Evolutionary conservation across 2,797 vertebrate genomes (phyloP), one percentile per base, ranked within the genome.

Genomic region (Sebastiscus tertius): DNA sequence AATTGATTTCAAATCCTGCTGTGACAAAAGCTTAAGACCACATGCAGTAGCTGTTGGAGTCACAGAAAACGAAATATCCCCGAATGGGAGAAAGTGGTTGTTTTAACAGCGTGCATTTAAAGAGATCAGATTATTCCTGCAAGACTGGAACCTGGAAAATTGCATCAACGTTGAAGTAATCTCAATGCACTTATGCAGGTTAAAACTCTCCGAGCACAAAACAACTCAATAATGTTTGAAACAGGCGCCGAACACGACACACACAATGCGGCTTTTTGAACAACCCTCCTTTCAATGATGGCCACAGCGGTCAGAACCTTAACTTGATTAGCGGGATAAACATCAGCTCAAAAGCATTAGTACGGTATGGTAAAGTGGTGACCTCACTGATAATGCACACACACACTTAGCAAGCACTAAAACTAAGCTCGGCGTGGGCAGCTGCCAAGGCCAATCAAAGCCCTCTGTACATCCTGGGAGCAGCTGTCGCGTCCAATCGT

Each of bases 371-470:
- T 90, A 84, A 88, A 92, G 84, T 31, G 63, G 86, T 93, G 91
- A 94, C 88, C 92, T 93, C 91, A 92, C 91, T 90, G 91, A 94
- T 92, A 92, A 91, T 83, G 87, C 91, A 86, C 79, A 87, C 87
- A 86, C 90, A 91, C 89, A 90, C 89, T 93, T 92, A 92, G 87
- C 91, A 88, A 93, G 90, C 90, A 88, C 87, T 93, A 92, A 93
- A 92, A 91, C 89, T 88, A 88, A 94, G 88, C 88, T 74, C 11
- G 8, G 85, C 84, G 75, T 92, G 91, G 92, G 91, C 92, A 95
- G 94, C 94, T 95, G 94, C 93, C 93, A 94, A 93, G 89, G 92
- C 93, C 94, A 95, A 93, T 94, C 93, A 94, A 93, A 93, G 93
- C 79, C 84, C 92, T 85, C 91, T 89, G 90, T 94, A 89, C 91